Evolutionary conservation across 2,797 vertebrate species (phyloP), one percentile per base, ranked within the genome.

Genomic region (Xenentodon cancila): DNA sequence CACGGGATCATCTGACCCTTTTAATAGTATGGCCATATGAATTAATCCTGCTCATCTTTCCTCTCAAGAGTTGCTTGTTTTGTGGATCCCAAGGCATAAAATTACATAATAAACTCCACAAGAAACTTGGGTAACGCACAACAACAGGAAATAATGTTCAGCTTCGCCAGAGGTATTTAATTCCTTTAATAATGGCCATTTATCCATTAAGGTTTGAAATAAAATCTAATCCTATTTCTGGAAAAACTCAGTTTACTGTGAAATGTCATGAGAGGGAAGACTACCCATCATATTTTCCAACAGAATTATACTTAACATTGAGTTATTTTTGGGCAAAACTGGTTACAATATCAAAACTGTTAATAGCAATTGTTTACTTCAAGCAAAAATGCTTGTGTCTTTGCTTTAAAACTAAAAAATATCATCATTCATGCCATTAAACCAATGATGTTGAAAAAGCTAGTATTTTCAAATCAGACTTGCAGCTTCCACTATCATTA

Each of bases 11-110:
- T 59, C 47, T 40, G 15, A 58, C 66, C 60, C 64, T 40, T 53
- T 17, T 22, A 47, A 68, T 13, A 12, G 19, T 2, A 34, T 1
- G 0, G 53, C 50, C 46, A 13, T 0, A 8, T 17, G 27, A 9
- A 40, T 50, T 52, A 53, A 7, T 54, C 71, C 53, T 45, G 34
- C 59, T 82, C 70, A 64, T 37, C 34, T 37, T 84, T 71, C 71
- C 25, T n/a, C 0, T 1, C 59, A 32, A 27, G 64, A 70, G 75
- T 17, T 6, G 44, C 32, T 58, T 55, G 20, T 17, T 54, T 43
- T 3, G 22, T 22, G 19, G 53, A 20, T 54, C 56, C 48, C 18
- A 19, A 9, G 40, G 19, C 68, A 73, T 71, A 50, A 64, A 42
- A 48, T 32, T 16, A 60, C 58, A 27, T 56, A 61, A 43, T 3